These are phyloP conservation scores for Halesus radiatus DNA, from an alignment of 1,140 invertebrate genomes.

Conservation along the genomic window DNA sequence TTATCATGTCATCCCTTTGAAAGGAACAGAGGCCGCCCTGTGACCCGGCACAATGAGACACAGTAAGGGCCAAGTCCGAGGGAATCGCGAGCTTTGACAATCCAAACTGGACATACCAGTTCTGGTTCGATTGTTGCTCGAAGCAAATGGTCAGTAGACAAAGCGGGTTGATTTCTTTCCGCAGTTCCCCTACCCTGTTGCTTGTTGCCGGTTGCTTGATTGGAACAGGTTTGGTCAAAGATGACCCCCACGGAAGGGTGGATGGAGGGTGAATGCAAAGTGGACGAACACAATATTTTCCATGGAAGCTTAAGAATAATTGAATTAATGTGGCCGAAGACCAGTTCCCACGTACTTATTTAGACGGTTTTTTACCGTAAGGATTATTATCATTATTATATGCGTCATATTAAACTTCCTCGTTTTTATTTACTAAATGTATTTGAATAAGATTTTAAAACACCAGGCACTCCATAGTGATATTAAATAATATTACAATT, in stretches of 20 bases:
- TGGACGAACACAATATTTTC: constrained; percentile 23
- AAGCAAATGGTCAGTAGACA: constrained; percentile 47
- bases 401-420: neutral
- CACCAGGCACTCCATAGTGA: too few relatives aligned
- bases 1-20: constrained; percentile 52
- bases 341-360: constrained; percentile 30
- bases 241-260: constrained; percentile 7
- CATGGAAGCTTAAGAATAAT: constrained; percentile 26
- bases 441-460: too few relatives aligned
- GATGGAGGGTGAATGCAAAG: neutral
- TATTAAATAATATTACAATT: too few relatives aligned
- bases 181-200: neutral
- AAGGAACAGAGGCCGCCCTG: constrained; percentile 32
- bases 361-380: constrained; percentile 3
- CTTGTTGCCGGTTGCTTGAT: too few relatives aligned
- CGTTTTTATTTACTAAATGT: too few relatives aligned
- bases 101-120: constrained; percentile 56
- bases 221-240: constrained; percentile 35
- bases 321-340: constrained; percentile 9
- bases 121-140: constrained; percentile 43
- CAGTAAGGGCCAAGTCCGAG: neutral
- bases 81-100: constrained; percentile 23
- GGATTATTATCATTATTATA: neutral
- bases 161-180: constrained; percentile 28
- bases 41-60: constrained; percentile 20